Base-by-base conservation (phyloP, 2,113 vertebrate species). In the Malaclemys terrapin region DNA sequence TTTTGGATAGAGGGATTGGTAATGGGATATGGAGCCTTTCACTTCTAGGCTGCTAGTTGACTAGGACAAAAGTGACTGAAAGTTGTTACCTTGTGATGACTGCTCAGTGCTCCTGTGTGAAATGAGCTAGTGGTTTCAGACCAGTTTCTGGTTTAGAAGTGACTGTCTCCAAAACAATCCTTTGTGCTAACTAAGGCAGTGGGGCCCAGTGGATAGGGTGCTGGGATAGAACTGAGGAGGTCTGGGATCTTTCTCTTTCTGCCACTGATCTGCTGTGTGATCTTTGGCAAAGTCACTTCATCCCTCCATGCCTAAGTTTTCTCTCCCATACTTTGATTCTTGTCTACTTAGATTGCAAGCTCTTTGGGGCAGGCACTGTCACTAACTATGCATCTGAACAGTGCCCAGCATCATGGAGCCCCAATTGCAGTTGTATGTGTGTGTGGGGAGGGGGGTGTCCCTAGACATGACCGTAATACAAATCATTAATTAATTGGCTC, bases 231-330 rank as follows among this genome's bases (percentile, higher is more conserved):
- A 20, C 38, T 65, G 88, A 82, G 65, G 57, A 85, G 42, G 25
- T 89, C 91, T n/a, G 0, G 0, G 1, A 20, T 76, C 12, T 89
- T 54, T 89, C 19, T 79, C 84, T 62, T 45, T 80, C 62, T 42
- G 50, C 25, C 6, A 0, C 56, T 14, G 20, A 3, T 78, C 6
- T 1, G 29, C 38, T 0, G 1, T 2, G 6, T 35, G 10, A 27
- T 2, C 75, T 27, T 78, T 45, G 65, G 19, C 19, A 45, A 38
- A 72, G n/a, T 72, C 35, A 76, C 24, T 45, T 76, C 72, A 78
- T 25, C 42, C 42, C 3, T 78, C 25, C 14, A 13, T 47, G 24
- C 42, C 42, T 20, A 42, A 42, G 38, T 78, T 78, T 78, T 24
- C 38, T 27, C 22, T 78, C 42, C 42, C 42, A 13, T 45, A 12